Base-by-base conservation (phyloP, 2,797 vertebrate species). In the Harpagifer antarcticus region DNA sequence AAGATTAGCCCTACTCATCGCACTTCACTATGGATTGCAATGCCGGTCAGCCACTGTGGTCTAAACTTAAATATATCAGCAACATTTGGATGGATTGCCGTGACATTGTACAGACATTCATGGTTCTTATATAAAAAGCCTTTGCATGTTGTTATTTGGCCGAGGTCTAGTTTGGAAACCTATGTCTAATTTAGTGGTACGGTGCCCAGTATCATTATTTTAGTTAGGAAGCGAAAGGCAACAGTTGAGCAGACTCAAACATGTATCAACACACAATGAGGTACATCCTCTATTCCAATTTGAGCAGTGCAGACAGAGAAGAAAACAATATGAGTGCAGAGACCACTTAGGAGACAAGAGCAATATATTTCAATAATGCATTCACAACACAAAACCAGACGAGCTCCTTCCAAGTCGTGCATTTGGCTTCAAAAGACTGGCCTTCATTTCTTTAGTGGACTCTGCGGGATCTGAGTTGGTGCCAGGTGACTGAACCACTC, bases 281-380 rank as follows among this genome's bases (percentile, higher is more conserved):
- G 77, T 69, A 73, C 66, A 76, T 73, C 31, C n/a, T 72, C 69
- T n/a, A 40, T 76, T 78, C 67, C 77, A 80, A 68, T 68, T 81
- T 76, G 79, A 88, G 82, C 76, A 49, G 50, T 1, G 62, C 73
- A 78, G 60, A 79, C 43, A 27, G 62, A 48, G 52, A 79, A 59
- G 76, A 74, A 82, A 83, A 88, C 42, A 81, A 82, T 82, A 66
- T 49, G 64, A 82, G 79, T 67, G 68, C 80, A 78, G 65, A 47
- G 78, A 70, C 74, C 78, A 81, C 84, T 91, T 79, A 72, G 67
- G 68, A 86, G 80, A 89, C 73, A 62, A 86, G 64, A 64, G 76
- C 73, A 87, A 76, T 76, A 66, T 68, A 84, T 89, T 87, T 92
- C 67, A 92, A 89, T 90, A 88, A 92, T 85, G 86, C 79, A 89